A percentile compares a stretch with the other conserved stretches of the same genome.
Evolutionary conservation across 1,140 invertebrate genomes (phyloP).

Genomic region (Capitella teleta): DNA sequence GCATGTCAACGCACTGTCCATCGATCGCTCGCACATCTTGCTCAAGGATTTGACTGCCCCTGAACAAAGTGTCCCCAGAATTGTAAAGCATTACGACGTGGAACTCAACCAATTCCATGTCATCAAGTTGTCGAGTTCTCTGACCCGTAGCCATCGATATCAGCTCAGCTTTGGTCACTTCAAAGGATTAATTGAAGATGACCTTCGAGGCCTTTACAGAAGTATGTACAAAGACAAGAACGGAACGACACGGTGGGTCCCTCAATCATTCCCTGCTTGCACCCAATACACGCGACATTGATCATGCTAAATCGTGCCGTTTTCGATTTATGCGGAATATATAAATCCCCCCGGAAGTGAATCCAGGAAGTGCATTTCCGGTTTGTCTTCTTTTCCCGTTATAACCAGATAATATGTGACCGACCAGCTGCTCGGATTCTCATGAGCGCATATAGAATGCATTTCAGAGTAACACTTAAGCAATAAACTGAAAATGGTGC

Average conservation of each 20-base stretch:
- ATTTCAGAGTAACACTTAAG: no score
- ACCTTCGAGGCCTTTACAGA: slow-evolving; percentile 21
- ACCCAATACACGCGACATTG: no score
- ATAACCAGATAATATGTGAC: no score
- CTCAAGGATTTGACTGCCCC: neutral
- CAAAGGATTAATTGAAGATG: slow-evolving; percentile 15
- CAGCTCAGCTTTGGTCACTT: slow-evolving; percentile 17
- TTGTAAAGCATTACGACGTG: slow-evolving; percentile 13
- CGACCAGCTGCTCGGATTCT: no score
- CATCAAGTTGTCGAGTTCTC: slow-evolving; percentile 13
- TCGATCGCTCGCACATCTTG: slow-evolving; percentile 1
- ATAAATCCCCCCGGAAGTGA: no score
- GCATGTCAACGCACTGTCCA: slow-evolving; percentile 12
- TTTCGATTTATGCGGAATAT: no score
- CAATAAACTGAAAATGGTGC: no score
- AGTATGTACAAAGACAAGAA: slow-evolving; percentile 19
- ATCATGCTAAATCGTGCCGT: no score
- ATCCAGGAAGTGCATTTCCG: no score
- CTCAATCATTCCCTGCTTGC: no score
- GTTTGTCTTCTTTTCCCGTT: no score
- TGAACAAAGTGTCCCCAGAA: neutral
- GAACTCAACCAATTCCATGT: slow-evolving; percentile 17
- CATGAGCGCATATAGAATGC: no score
- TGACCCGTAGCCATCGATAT: slow-evolving; percentile 13
- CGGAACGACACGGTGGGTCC: slow-evolving; percentile 19